A percentile compares a stretch with the other conserved stretches of the same genome.
phyloP scores from a whole-genome alignment of 2,888 invertebrate species.

The Cephus spinipes region DNA sequence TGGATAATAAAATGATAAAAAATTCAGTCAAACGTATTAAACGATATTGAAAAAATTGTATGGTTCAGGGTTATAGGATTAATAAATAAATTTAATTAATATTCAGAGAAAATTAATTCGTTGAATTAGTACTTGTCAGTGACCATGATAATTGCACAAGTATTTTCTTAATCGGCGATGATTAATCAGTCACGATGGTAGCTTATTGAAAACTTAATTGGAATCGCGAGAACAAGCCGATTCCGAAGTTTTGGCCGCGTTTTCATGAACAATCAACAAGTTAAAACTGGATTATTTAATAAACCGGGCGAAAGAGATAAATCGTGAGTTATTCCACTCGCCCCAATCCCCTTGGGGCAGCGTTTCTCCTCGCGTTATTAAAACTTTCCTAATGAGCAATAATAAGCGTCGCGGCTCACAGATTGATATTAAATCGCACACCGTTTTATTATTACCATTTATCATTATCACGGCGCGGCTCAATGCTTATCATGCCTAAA shows the following conservation, averaged over 20 bases:
- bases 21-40: not conserved
- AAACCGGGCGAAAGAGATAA: constrained; percentile 54
- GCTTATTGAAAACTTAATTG: constrained; percentile 31
- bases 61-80: not conserved
- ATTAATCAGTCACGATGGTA: constrained; percentile 30
- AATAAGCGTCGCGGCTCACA: constrained; percentile 52
- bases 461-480: constrained; percentile 47
- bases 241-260: constrained; percentile 1
- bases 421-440: constrained; percentile 58
- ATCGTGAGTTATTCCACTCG: constrained; percentile 40
- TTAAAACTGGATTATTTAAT: constrained; percentile 49
- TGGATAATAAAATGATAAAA: not conserved
- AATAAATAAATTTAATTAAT: not conserved
- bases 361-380: constrained; percentile 52
- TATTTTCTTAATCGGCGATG: constrained; percentile 2
- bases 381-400: constrained; percentile 60
- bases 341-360: constrained; percentile 16
- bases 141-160: not conserved
- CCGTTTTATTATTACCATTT: constrained; percentile 45
- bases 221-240: constrained; percentile 23
- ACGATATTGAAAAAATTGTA: not conserved
- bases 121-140: not conserved
- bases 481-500: not conserved
- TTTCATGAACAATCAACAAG: constrained; percentile 53
- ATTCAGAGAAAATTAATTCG: not conserved